Evolutionary conservation across 2,888 invertebrate species (phyloP), one percentile per base, ranked within the genome.

Genomic region (Vanessa cardui): DNA sequence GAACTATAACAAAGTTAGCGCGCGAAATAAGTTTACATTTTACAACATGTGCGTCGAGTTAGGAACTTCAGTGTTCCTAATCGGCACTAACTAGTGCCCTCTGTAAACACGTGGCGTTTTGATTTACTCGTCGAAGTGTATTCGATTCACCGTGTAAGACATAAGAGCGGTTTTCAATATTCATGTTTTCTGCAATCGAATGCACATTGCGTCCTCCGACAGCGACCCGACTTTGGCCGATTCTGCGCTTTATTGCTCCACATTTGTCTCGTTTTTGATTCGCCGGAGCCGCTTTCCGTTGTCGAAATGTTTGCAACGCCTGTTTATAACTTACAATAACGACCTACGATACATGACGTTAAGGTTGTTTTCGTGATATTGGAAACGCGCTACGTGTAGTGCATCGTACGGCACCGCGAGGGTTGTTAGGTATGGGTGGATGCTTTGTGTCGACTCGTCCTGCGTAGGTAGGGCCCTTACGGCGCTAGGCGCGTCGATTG

Each of bases 131-230:
- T 73, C 84, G 82, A 81, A 72, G 85, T 77, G 83, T 83, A 87
- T 86, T 89, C 84, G 80, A 87, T 88, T 78, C 79, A 88, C 72
- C 74, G 82, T 70, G 66, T 76, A 86, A 80, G 87, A 80, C 85
- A 88, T 89, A 92, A 89, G 90, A 87, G 83, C 80, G 81, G 74
- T 89, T 91, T 92, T 91, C 88, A 89, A 88, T 89, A 89, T 89
- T 86, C 85, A 87, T 83, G 81, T 79, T 78, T 76, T 74, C 77
- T 73, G 81, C 85, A 83, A 87, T 85, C 83, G 82, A 83, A 82
- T 89, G 88, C 90, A 90, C 87, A 87, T 85, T 86, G 88, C 85
- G 83, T 81, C 77, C 78, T 76, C 73, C 80, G 78, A 76, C 75
- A 74, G 72, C 76, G 72, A 62, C 73, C 68, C 62, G 73, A 66